Evolutionary conservation across 1,140 invertebrate genomes (phyloP).

Genomic region (Hypothenemus hampei): DNA sequence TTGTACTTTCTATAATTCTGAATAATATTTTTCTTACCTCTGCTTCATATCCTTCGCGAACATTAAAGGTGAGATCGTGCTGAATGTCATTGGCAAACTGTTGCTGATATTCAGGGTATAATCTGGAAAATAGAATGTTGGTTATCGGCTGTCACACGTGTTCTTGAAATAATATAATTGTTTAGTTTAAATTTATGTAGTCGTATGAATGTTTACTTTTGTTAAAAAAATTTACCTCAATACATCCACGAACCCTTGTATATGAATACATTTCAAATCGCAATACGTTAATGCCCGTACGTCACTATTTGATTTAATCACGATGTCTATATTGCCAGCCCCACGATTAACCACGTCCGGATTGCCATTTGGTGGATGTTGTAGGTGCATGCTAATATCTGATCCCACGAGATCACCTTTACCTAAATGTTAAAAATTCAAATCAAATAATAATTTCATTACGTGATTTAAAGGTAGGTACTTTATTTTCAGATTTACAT

Average conservation of each 20-base stretch:
- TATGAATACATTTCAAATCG: constrained; percentile 91
- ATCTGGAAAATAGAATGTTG: constrained; percentile 41
- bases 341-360: constrained; percentile 47
- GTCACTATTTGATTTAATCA: constrained; percentile 90
- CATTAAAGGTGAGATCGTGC: constrained; percentile 92
- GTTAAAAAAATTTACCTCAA: no score
- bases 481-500: no score
- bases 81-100: constrained; percentile 90
- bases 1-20: no score
- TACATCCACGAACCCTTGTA: constrained; percentile 85
- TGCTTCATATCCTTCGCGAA: constrained; percentile 87
- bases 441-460: no score
- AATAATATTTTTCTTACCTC: no score
- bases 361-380: constrained; percentile 48
- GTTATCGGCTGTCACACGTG: background rate
- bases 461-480: no score
- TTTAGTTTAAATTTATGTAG: no score
- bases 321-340: constrained; percentile 59
- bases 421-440: no score
- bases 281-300: constrained; percentile 90
- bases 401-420: constrained; percentile 96
- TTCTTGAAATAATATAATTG: background rate
- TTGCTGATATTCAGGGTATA: constrained; percentile 93
- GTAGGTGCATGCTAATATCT: constrained; percentile 78
- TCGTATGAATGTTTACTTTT: no score